Base-by-base conservation (phyloP, 2,797 vertebrate genomes). In the Toxotes lorentzi region DNA sequence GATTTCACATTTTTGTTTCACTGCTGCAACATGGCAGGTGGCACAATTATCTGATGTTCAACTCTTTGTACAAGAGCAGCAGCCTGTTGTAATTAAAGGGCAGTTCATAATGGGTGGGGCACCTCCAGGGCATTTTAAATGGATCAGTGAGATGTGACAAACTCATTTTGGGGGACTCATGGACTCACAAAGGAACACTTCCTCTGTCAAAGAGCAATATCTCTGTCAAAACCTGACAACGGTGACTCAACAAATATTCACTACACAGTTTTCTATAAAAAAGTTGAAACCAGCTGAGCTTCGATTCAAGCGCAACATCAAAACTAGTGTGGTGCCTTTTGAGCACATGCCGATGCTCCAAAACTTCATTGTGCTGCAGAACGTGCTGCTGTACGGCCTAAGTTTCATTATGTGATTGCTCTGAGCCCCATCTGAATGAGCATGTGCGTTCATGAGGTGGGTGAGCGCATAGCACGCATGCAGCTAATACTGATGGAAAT, bases 401-500 rank as follows among this genome's bases (percentile, higher is more conserved):
- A 61, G 54, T 78, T 75, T 88, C 50, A 72, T 82, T 69, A 76
- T 64, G 71, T 56, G 73, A 76, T 58, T 76, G 61, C 82, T 51
- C 62, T 12, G 63, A 82, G 81, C 58, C 51, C 13, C 27, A 69
- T 81, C 47, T 84, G 84, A 86, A 85, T 84, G 78, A 83, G 84
- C 76, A 89, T 85, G 85, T 87, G 86, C 87, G 86, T 82, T 91
- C 81, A 78, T 61, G 81, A 85, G 85, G 77, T 72, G 80, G 84
- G 47, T 78, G 82, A 86, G 77, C n/a, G 69, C 81, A 81, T 43
- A 43, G 67, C 81, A 83, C 16, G 12, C 88, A 87, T 85, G 87
- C 81, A 40, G 76, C 38, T 88, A 91, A 93, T 93, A 89, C 91
- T 92, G 92, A 94, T 92, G 76, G 77, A 83, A 89, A 83, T 45